Base-by-base conservation (phyloP, 2,888 invertebrate species). In the Zaprionus lineosus region DNA sequence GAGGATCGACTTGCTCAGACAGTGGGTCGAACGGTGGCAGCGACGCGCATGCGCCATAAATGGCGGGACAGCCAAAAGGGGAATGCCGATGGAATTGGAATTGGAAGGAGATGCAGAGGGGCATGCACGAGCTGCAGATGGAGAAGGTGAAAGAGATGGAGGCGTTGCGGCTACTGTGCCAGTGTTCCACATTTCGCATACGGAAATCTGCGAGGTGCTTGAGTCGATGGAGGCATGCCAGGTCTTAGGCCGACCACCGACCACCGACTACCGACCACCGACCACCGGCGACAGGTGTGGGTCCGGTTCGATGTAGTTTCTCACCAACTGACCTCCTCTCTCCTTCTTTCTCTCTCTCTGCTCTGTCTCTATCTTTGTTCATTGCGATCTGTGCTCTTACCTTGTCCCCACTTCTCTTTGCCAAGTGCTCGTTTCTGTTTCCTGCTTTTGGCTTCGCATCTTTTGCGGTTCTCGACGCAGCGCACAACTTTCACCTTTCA, bases 401-500 rank as follows among this genome's bases (percentile, higher is more conserved):
- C n/a, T n/a, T n/a, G n/a, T 3, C 21, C 7, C 21, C 21, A 21
- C 21, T 11, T 41, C 36, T 1, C 24, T 11, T 24, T 9, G 7
- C n/a, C 12, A 0, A 7, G 3, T 12, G n/a, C 9, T 9, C 19
- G 12, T 3, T 40, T 51, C 16, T 47, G 71, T 71, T 69, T 69
- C 66, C 68, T 62, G 75, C 64, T 64, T 55, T 64, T 56, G 48
- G 37, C 26, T 33, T 51, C 46, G 53, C 66, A 58, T 40, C 44
- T 68, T 44, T 47, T 83, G 84, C 73, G 84, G 81, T 77, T 77
- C 84, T 77, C 65, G 60, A 48, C 48, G 48, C 57, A 46, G 50
- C 56, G 44, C 63, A 84, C 84, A 87, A 88, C 88, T 89, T 88
- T 88, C 88, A 89, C 89, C 89, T 88, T 89, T 88, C 89, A 89